phyloP scores from a whole-genome alignment of 2,797 vertebrate species.

The Scarus forsteni region DNA sequence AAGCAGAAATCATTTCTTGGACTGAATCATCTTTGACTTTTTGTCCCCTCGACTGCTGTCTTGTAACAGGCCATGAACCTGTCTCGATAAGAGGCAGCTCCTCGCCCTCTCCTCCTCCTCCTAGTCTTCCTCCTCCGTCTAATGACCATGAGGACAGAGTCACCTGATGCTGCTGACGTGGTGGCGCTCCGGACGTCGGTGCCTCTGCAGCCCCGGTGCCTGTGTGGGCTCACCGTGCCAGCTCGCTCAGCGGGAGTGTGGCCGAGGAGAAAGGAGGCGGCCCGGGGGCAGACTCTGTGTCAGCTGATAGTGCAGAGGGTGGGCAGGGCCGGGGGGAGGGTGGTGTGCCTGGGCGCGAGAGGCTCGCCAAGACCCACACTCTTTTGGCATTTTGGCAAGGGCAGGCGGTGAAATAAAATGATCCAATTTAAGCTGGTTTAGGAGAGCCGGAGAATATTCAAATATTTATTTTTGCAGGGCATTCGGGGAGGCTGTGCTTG shows the following conservation, averaged over 20 bases:
- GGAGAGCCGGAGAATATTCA: slow-evolving; percentile 86
- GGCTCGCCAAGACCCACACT: slow-evolving; percentile 86
- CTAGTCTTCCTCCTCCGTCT: background rate
- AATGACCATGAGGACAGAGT: slow-evolving; percentile 35
- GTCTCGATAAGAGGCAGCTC: slow-evolving; percentile 25
- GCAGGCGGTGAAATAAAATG: slow-evolving; percentile 83
- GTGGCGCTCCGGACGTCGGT: slow-evolving; percentile 53
- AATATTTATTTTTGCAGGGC: slow-evolving; percentile 86
- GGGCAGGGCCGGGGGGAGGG: slow-evolving; percentile 81
- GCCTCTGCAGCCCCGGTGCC: slow-evolving; percentile 57
- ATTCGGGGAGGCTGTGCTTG: slow-evolving; percentile 70
- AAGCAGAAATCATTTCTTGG: background rate
- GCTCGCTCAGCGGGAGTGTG: slow-evolving; percentile 79
- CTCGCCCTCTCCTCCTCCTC: slow-evolving; percentile 6
- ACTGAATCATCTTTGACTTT: background rate
- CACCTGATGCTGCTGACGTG: slow-evolving; percentile 55
- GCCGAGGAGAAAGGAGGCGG: slow-evolving; percentile 78
- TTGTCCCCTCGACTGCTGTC: background rate
- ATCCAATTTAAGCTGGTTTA: slow-evolving; percentile 89
- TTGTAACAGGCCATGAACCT: background rate
- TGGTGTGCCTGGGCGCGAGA: slow-evolving; percentile 71
- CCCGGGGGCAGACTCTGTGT: slow-evolving; percentile 86
- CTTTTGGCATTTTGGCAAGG: slow-evolving; percentile 90
- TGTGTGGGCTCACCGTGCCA: slow-evolving; percentile 73
- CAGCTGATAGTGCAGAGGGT: slow-evolving; percentile 87